Conservation (phyloP, 2,113 vertebrate species). For the Tapirus terrestris region DNA sequence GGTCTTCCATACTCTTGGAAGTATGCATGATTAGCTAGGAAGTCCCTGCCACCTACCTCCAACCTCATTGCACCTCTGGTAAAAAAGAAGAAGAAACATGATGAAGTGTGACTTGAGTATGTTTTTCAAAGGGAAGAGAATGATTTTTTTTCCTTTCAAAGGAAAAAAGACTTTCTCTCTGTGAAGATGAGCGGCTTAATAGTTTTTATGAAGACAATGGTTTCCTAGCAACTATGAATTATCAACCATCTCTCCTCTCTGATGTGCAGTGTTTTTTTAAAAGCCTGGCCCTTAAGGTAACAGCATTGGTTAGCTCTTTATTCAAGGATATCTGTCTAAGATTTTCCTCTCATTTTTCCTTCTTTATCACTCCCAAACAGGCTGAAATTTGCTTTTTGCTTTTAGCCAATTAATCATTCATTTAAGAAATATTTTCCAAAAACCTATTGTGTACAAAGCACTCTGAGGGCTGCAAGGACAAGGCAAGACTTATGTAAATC, state of each 20-base stretch:
- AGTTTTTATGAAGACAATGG: constrained; percentile 15
- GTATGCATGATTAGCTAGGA: neutral
- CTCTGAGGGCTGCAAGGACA: neutral
- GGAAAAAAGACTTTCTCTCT: neutral
- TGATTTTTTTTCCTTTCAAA: neutral
- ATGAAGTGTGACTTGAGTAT: neutral
- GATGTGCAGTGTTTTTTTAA: neutral
- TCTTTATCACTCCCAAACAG: neutral
- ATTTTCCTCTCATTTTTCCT: constrained; percentile 44
- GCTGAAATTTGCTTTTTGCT: constrained; percentile 40
- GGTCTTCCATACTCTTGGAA: neutral
- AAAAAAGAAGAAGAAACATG: neutral
- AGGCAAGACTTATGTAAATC: neutral
- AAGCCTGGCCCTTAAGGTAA: neutral
- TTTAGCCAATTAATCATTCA: constrained; percentile 39
- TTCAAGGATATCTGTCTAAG: neutral
- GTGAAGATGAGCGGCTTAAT: neutral
- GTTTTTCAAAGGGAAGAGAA: constrained; percentile 11
- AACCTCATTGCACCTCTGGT: neutral
- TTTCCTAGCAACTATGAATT: constrained; percentile 30
- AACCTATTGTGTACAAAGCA: neutral
- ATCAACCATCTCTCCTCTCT: neutral
- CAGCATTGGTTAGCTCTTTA: constrained; percentile 29
- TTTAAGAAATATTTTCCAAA: constrained; percentile 37
- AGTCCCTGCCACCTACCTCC: neutral